A percentile compares a stretch with the other conserved stretches of the same genome.
These are phyloP conservation scores for Drosophila pruinosa DNA, from an alignment of 1,140 invertebrate genomes.

Conservation along the genomic window DNA sequence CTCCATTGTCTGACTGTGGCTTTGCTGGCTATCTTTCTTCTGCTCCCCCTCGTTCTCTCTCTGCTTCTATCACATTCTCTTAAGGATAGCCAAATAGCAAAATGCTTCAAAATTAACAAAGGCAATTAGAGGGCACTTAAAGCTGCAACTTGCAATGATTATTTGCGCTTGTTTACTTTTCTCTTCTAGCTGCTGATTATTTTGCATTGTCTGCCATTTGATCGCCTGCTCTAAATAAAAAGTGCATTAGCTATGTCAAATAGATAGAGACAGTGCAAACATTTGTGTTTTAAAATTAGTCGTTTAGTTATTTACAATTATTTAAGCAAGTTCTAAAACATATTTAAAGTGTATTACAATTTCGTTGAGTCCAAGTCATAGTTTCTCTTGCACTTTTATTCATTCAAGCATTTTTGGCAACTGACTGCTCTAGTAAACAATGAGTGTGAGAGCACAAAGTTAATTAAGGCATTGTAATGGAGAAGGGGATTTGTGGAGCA, in stretches of 20 bases:
- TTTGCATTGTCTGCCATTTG: constrained; percentile 13
- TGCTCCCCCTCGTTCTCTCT: not conserved
- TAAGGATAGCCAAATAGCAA: constrained; percentile 33
- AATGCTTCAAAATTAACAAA: constrained; percentile 66
- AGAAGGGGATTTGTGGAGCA: not conserved
- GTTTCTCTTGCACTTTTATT: constrained; percentile 47
- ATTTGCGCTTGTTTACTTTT: constrained; percentile 16
- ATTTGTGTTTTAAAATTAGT: no score
- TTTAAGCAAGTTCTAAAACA: not conserved
- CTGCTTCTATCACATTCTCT: constrained; percentile 4
- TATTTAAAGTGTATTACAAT: constrained; percentile 3
- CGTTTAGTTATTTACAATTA: no score
- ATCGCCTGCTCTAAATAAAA: not conserved
- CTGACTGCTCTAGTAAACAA: constrained; percentile 32
- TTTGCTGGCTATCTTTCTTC: constrained; percentile 5
- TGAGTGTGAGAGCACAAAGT: constrained; percentile 48
- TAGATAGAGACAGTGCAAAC: no score
- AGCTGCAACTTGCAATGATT: constrained; percentile 45
- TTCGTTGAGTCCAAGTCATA: not conserved
- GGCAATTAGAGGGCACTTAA: constrained; percentile 68
- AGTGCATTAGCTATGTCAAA: no score
- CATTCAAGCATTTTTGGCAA: constrained; percentile 29
- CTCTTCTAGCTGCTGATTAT: not conserved
- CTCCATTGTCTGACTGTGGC: constrained; percentile 60
- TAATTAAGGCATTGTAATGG: constrained; percentile 59